Base-by-base conservation (phyloP, 1,140 invertebrate species). In the Neodiprion fabricii region DNA sequence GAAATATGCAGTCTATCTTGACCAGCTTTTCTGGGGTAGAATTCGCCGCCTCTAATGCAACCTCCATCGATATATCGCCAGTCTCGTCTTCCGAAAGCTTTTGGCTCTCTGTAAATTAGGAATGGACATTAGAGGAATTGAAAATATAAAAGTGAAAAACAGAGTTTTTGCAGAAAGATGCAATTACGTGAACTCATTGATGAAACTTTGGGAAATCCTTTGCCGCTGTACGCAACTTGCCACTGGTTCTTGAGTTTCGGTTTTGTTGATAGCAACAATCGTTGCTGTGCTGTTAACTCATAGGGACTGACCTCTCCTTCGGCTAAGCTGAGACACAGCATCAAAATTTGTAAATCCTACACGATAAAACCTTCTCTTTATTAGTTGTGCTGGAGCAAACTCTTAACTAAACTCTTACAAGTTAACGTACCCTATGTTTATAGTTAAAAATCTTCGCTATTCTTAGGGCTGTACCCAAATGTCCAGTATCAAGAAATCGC, bases 301-400 rank as follows among this genome's bases (percentile, higher is more conserved):
- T 81, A 81, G 14, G 86, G 86, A 17, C 74, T 82, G 72, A 86
- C 79, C 76, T 87, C 85, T 40, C 84, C 83, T 65, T 88, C 87
- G 23, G 86, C 86, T 53, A 88, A 75, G 73, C 81, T 85, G 53
- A 87, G 77, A 69, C 85, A 88, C 23, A 86, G 68, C 80, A 88
- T 82, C 50, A 88, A 70, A 28, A 86, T 81, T 80, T 85, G 80
- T 23, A 88, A 72, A 68, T 86, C 86, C 83, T 86, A 49, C 10
- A 70, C 5, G 65, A 72, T 71, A 21, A 48, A n/a, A 72, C 53
- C 48, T 74, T 17, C 71, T 50, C 65, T 75, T 77, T 7, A 71
- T 14, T 47, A 48, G 2, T 12, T 40, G 3, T 65, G 48, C 66
- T 71, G 28, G 12, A 49, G 48, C 50, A 40, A 40, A 5, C 9